Base-by-base conservation (phyloP, 2,888 invertebrate species). In the Nemotelus pantherinus region DNA sequence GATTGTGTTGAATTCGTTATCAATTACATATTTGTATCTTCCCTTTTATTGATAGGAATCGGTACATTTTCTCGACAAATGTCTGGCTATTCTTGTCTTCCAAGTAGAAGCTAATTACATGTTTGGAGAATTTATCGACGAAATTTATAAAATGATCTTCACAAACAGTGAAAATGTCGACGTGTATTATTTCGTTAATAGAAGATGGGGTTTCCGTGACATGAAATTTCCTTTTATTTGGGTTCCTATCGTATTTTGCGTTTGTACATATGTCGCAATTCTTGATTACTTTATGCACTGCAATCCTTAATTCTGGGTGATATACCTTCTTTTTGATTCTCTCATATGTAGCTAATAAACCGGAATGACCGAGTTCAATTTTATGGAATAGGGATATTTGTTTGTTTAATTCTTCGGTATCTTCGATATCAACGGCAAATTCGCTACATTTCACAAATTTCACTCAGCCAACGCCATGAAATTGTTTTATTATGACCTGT, bases 281-380 rank as follows among this genome's bases (percentile, higher is more conserved):
- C 5, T 68, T 76, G 3, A 55, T 47, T 39, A 67, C 44, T 68
- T 4, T 72, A 45, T 77, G 57, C 3, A 71, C 48, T 60, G 3
- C 5, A 6, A 2, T 10, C 53, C 57, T 41, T 44, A 81, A 10
- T 75, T 81, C 81, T 55, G 80, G 80, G 65, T 79, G 80, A 71
- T 82, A 81, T 6, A 81, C 80, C 77, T 76, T 82, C n/a, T 72
- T 67, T 76, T 78, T 80, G 1, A 82, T 78, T 53, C 80, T 77
- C 43, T 81, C 80, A n/a, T 77, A 80, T 48, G 81, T 82, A 76
- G 81, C 80, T 5, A 79, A 57, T 6, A 81, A 81, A 0, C 80
- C 81, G 3, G 81, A 82, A 39, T 82, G 81, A 25, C 80, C 76
- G 44, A 80, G 79, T 75, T 81, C 81, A 47, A 76, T 80, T 9